Percentiles rank a stretch among this genome's conserved stretches.
These are phyloP conservation scores for Ruditapes philippinarum DNA, from an alignment of 1,140 invertebrate species.

Conservation along the genomic window DNA sequence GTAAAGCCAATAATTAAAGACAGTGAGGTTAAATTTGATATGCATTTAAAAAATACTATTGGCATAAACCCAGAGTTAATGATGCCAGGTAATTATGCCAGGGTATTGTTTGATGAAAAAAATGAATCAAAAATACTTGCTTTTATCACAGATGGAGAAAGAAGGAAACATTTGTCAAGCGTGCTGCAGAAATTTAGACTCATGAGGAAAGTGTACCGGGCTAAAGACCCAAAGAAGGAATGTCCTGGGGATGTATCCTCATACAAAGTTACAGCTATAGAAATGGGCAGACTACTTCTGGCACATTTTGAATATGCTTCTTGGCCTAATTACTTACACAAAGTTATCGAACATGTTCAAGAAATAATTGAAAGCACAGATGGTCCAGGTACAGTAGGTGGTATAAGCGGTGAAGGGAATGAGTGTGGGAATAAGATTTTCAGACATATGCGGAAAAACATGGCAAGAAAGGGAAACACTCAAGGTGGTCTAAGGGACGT, in stretches of 20 bases:
- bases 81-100: neutral
- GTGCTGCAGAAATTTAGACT: neutral
- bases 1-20: neutral
- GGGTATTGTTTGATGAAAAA: neutral
- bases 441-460: neutral
- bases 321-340: constrained; percentile 7
- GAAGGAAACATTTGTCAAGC: neutral
- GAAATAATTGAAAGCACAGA: neutral
- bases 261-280: neutral
- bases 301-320: neutral
- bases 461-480: constrained; percentile 10
- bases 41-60: neutral
- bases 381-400: neutral
- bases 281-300: neutral
- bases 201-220: neutral
- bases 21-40: constrained; percentile 5
- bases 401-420: constrained; percentile 17
- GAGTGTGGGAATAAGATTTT: constrained; percentile 9
- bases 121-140: neutral
- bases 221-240: neutral
- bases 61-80: neutral
- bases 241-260: neutral
- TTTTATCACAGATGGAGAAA: neutral
- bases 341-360: constrained; percentile 6
- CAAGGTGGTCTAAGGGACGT: constrained; percentile 22